Percentiles rank a stretch among this genome's conserved stretches.
These are phyloP conservation scores for Heliconius ethilla DNA, from an alignment of 2,888 invertebrate species.

Conservation along the genomic window DNA sequence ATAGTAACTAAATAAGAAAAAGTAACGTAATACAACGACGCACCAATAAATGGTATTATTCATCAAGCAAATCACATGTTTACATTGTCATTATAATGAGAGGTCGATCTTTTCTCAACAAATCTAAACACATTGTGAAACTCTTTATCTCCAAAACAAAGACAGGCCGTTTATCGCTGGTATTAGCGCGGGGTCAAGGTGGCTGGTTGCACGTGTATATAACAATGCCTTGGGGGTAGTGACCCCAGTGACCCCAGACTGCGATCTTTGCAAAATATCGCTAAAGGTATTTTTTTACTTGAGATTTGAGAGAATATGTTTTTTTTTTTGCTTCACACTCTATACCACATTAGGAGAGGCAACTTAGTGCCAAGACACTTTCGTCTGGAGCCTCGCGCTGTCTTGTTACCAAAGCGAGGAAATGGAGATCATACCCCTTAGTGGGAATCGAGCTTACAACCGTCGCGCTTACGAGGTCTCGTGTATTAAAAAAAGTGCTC, in stretches of 20 bases:
- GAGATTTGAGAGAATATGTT: neutral
- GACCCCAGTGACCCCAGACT: constrained; percentile 2
- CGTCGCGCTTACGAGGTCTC: neutral
- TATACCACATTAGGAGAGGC: neutral
- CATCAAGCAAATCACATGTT: neutral
- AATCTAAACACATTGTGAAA: constrained; percentile 19
- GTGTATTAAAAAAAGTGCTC: neutral
- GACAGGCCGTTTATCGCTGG: constrained; percentile 12
- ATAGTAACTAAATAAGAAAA: no score
- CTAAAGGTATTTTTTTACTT: neutral
- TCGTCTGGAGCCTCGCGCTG: neutral
- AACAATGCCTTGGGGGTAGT: constrained; percentile 19
- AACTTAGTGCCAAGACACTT: neutral
- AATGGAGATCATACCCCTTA: no score
- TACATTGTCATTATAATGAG: constrained; percentile 3
- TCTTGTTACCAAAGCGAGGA: neutral
- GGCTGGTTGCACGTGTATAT: constrained; percentile 30
- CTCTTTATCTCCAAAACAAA: constrained; percentile 22
- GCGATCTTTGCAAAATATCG: neutral
- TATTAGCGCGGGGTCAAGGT: constrained; percentile 32
- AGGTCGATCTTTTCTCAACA: neutral
- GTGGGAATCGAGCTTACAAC: neutral
- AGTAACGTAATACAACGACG: no score
- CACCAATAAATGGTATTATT: no score
- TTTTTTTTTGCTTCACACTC: neutral